Base-by-base conservation (phyloP, 2,888 invertebrate genomes). In the Invenusta paracnida region DNA sequence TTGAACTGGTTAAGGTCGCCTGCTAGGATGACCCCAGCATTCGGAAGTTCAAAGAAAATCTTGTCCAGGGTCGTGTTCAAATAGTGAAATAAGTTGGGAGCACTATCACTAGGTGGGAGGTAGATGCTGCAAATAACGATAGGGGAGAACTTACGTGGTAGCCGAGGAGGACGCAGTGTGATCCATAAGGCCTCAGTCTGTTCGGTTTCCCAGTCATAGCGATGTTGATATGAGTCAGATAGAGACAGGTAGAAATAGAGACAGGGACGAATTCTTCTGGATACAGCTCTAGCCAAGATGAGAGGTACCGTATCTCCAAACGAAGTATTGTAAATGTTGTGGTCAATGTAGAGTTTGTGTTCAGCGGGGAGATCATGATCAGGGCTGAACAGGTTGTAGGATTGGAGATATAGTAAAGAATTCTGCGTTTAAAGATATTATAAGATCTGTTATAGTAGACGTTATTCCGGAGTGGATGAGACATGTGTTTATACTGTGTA, bases 151-250 rank as follows among this genome's bases (percentile, higher is more conserved):
- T n/a, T n/a, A 5, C 27, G 73, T n/a, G 25, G 73, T 73, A 73
- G 73, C 2, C 73, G 73, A 73, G 11, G 11, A n/a, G 73, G 25
- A 23, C 73, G 73, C 11, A 23, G 17, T 5, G 25, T 23, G 25
- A 73, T 73, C 73, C 73, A 73, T 73, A 73, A 23, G 25, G 73
- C 73, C 73, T 73, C 73, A 23, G 25, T 73, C 17, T 5, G 25
- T 73, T 73, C 27, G 25, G 17, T 73, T 73, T 73, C 73, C 73
- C 73, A 73, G 73, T 73, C 73, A 73, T 73, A 23, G 73, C 73
- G 73, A 73, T 23, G 73, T 73, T 73, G 73, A 23, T 73, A 73
- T 17, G 48, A 48, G 48, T 48, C n/a, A n/a, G n/a, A n/a, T n/a
- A n/a, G 17, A 17, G 5, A 5, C 48, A 48, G 17, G 48, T 11